Conservation (phyloP, 2,113 vertebrate species). For the Thryonomys swinderianus region DNA sequence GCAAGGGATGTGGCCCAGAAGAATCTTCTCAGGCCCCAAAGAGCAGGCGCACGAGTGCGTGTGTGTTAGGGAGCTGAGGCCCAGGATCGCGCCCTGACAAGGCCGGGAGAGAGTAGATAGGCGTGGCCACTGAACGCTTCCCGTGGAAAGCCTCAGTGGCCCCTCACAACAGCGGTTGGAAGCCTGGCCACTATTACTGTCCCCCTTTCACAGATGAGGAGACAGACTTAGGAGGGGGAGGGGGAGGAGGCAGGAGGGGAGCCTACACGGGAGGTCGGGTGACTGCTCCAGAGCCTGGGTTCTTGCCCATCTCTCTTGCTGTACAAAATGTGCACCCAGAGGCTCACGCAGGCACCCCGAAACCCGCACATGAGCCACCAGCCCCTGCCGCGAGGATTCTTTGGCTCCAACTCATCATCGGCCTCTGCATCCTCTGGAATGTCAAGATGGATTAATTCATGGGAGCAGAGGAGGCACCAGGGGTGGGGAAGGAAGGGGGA, state of each 20-base stretch:
- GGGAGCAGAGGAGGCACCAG: background rate
- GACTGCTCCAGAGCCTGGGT: background rate
- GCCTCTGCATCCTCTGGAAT: background rate
- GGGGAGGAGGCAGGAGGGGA: no score
- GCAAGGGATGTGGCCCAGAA: no score
- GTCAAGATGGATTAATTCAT: constrained; percentile 15
- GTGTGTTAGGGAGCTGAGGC: background rate
- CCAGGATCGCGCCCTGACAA: background rate
- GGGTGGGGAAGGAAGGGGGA: background rate
- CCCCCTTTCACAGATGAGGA: background rate
- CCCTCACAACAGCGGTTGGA: background rate
- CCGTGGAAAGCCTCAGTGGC: accelerated
- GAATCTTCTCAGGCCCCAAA: background rate
- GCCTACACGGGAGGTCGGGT: background rate
- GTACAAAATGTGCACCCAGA: accelerated
- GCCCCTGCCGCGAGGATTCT: background rate
- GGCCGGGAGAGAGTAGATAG: background rate
- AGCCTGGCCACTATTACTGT: accelerated
- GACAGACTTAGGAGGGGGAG: background rate
- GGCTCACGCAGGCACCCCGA: accelerated
- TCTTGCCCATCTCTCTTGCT: background rate
- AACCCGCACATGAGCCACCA: accelerated
- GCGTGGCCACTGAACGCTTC: accelerated
- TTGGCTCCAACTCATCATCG: background rate
- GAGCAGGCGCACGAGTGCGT: background rate